Base-by-base conservation (phyloP, 2,888 invertebrate genomes). In the Amiota mariae region DNA sequence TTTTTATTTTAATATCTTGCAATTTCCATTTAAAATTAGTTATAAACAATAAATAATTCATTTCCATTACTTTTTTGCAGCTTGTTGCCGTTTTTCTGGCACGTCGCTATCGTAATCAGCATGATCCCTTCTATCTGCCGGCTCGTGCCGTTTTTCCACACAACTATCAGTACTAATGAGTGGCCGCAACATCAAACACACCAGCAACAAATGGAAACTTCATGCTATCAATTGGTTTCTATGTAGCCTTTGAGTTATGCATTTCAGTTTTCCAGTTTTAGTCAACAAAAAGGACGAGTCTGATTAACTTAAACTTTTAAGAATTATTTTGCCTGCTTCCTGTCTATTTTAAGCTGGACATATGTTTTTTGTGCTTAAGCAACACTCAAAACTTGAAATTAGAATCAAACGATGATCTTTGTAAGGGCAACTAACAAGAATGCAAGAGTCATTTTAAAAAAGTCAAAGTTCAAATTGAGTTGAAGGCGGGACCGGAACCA, bases 1-100 rank as follows among this genome's bases (percentile, higher is more conserved):
- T 13, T 36, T 6, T 36, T 36, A 6, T 36, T 36, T 24, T 24
- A 2, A 36, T 6, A 4, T 36, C 6, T 0, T 36, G 6, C 3
- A 36, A 36, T 36, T 36, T 36, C 36, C 36, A 36, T 36, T 36
- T 36, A 6, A 36, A 36, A 36, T 36, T 36, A n/a, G n/a, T n/a
- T n/a, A 24, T 24, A 24, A 24, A 24, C 24, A 24, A 36, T 36
- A 36, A 36, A 36, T 36, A 36, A 36, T 36, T 36, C 36, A 36
- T 36, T 36, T 59, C 11, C n/a, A 10, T 66, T 72, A 1, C 20
- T 8, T 68, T 59, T 36, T 91, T 92, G 59, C 92, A 96, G 96
- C 92, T 96, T 87, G 92, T 95, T 89, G 96, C 96, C 87, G 94
- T 95, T 82, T 93, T 95, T 90, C 91, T 95, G 89, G 94, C 95